phyloP scores from a whole-genome alignment of 92 coral and sea anemone genomes.

The Muricea muricata region DNA sequence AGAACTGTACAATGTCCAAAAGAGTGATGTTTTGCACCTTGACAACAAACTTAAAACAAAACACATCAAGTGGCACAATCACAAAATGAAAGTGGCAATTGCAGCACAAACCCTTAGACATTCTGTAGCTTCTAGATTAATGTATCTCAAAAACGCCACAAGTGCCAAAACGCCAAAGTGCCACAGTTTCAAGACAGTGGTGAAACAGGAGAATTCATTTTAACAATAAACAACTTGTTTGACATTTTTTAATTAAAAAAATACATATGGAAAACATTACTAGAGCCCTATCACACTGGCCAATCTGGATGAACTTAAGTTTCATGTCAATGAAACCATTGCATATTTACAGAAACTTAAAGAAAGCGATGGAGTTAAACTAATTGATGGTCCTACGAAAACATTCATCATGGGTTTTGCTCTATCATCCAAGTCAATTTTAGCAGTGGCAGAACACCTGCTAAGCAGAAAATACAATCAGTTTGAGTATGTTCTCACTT shows the following conservation, averaged over 20 bases:
- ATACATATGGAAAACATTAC: constrained; percentile 3
- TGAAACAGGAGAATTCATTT: constrained; percentile 31
- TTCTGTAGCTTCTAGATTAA: constrained; percentile 48
- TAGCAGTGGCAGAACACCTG: background rate
- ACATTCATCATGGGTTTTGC: constrained; percentile 29
- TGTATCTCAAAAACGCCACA: background rate
- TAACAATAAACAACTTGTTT: constrained; percentile 7
- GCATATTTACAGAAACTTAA: background rate
- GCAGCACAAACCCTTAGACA: constrained; percentile 43
- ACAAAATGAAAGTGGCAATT: constrained; percentile 32
- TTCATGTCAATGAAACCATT: constrained; percentile 2
- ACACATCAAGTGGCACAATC: constrained; percentile 36
- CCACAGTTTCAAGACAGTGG: background rate
- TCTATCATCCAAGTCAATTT: constrained; percentile 4
- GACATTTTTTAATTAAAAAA: constrained; percentile 26
- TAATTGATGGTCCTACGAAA: constrained; percentile 24
- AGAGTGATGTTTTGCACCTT: constrained; percentile 21
- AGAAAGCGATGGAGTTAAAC: constrained; percentile 14
- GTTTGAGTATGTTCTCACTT: constrained; percentile 17
- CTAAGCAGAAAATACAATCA: background rate
- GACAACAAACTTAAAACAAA: constrained; percentile 1
- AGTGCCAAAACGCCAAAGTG: background rate
- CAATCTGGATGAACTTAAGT: background rate
- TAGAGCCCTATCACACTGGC: background rate
- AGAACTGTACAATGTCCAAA: background rate